Evolutionary conservation across 2,888 invertebrate species (phyloP).

Genomic region (Eristalis intricaria): DNA sequence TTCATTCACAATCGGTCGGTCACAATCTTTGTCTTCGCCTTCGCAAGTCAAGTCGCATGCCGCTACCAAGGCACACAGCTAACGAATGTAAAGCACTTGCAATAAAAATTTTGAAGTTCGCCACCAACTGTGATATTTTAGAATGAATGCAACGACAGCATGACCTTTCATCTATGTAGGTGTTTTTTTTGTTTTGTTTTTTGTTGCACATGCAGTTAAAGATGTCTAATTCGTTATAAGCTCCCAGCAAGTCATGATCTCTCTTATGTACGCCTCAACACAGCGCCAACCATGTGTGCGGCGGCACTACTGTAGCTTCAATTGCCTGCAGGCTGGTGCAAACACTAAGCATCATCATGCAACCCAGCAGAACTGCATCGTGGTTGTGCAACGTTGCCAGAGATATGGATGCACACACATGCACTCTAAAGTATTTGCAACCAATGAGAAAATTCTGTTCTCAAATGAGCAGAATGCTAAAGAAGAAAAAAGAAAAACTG

Average conservation of each 20-base stretch:
- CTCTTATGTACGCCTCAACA: slow-evolving; percentile 57
- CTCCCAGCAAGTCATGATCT: slow-evolving; percentile 52
- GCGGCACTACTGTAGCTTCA: slow-evolving; percentile 57
- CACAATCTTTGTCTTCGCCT: not conserved
- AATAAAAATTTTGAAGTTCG: slow-evolving; percentile 26
- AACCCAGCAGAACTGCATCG: slow-evolving; percentile 21
- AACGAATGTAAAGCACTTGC: slow-evolving; percentile 48
- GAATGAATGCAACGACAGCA: slow-evolving; percentile 53
- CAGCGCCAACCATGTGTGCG: slow-evolving; percentile 55
- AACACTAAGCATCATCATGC: slow-evolving; percentile 42
- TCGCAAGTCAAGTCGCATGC: not conserved
- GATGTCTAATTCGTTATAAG: slow-evolving; percentile 63
- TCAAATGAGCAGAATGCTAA: slow-evolving; percentile 34
- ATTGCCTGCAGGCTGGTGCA: slow-evolving; percentile 50
- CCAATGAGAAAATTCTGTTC: slow-evolving; percentile 56
- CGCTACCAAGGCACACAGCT: not conserved
- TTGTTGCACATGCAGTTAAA: slow-evolving; percentile 31
- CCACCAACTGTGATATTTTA: slow-evolving; percentile 53
- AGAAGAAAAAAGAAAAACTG: slow-evolving; percentile 12
- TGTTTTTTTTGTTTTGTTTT: not conserved
- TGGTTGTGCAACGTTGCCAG: slow-evolving; percentile 35
- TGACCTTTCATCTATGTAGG: slow-evolving; percentile 60
- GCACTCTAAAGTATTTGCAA: slow-evolving; percentile 23
- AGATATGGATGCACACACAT: slow-evolving; percentile 37
- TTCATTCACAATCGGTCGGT: not conserved